phyloP scores from a whole-genome alignment of 2,797 vertebrate genomes.

The Silurus lanzhouensis region DNA sequence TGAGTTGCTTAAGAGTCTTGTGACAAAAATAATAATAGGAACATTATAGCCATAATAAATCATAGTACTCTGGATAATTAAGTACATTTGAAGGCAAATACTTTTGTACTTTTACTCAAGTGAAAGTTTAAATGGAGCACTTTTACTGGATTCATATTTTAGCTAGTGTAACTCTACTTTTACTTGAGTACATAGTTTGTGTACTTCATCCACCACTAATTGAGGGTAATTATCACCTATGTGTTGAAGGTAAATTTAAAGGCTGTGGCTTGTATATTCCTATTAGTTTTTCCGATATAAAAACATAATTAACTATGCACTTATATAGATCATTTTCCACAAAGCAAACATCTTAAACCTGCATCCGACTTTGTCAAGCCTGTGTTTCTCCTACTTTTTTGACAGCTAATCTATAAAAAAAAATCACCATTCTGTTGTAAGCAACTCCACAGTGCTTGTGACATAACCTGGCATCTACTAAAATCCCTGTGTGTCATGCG shows the following conservation, averaged over 20 bases:
- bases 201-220: too few relatives aligned
- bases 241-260: not conserved
- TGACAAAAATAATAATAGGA: too few relatives aligned
- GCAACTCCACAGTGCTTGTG: not conserved
- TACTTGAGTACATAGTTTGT: too few relatives aligned
- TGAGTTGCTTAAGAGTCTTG: too few relatives aligned
- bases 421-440: not conserved
- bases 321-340: not conserved
- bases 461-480: slow-evolving; percentile 1
- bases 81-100: too few relatives aligned
- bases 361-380: not conserved
- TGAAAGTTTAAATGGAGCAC: too few relatives aligned
- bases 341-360: not conserved
- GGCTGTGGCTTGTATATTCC: not conserved
- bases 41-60: too few relatives aligned
- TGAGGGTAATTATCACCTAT: not conserved
- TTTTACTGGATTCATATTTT: too few relatives aligned
- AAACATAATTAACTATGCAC: not conserved
- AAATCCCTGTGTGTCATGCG: slow-evolving; percentile 16
- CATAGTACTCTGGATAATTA: too few relatives aligned
- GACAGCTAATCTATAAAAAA: not conserved
- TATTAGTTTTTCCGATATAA: not conserved
- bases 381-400: not conserved
- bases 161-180: too few relatives aligned
- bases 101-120: too few relatives aligned